These are phyloP conservation scores for Philereme transversata DNA, from an alignment of 2,888 invertebrate genomes.

Conservation along the genomic window DNA sequence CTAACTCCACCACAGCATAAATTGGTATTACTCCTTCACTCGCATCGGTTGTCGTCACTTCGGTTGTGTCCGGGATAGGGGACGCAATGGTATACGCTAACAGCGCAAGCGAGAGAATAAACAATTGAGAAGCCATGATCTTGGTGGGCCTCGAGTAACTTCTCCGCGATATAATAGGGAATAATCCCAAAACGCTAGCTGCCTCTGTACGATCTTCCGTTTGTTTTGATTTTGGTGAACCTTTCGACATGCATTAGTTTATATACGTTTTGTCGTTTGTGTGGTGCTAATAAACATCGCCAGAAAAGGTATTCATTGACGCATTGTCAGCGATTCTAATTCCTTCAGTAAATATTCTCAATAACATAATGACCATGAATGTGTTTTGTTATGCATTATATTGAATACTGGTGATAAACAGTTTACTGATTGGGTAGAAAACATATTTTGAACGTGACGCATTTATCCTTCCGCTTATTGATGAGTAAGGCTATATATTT, in stretches of 20 bases:
- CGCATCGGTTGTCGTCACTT: slow-evolving; percentile 50
- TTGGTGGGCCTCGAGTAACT: slow-evolving; percentile 57
- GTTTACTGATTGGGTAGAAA: slow-evolving; percentile 46
- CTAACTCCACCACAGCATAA: slow-evolving; percentile 58
- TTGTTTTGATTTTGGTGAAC: slow-evolving; percentile 44
- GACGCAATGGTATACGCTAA: slow-evolving; percentile 52
- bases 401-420: slow-evolving; percentile 55
- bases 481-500: slow-evolving; percentile 38
- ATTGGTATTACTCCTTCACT: slow-evolving; percentile 44
- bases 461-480: slow-evolving; percentile 46
- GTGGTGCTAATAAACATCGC: slow-evolving; percentile 67
- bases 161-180: slow-evolving; percentile 54
- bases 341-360: slow-evolving; percentile 64
- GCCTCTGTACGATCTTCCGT: slow-evolving; percentile 43
- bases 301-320: slow-evolving; percentile 71
- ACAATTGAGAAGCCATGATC: slow-evolving; percentile 63
- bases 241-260: slow-evolving; percentile 50
- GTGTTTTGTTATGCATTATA: slow-evolving; percentile 61
- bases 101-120: slow-evolving; percentile 59
- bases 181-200: slow-evolving; percentile 49
- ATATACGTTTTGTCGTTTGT: slow-evolving; percentile 62
- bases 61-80: slow-evolving; percentile 49
- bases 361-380: slow-evolving; percentile 77
- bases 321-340: slow-evolving; percentile 63
- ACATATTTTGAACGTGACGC: slow-evolving; percentile 38